Conservation (phyloP, 2,888 invertebrate genomes). For the Clepsis dumicolana region DNA sequence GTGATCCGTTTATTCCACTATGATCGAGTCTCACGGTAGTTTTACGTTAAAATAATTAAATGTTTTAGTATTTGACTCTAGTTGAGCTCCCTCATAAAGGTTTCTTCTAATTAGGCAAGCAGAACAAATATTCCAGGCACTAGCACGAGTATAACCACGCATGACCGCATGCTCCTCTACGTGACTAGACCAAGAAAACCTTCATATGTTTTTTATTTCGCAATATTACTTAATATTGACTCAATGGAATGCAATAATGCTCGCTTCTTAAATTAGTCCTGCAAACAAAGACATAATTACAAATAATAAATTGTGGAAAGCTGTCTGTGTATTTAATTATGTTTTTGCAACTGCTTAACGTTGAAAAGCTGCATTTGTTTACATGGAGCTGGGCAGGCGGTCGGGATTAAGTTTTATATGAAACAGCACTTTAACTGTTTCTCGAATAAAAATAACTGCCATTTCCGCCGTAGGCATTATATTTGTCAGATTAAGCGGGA, state of each 20-base stretch:
- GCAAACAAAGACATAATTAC: not conserved
- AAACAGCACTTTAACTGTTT: not conserved
- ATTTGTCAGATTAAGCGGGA: too few species aligned
- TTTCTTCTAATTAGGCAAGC: slow-evolving; percentile 6
- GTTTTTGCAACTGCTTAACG: not conserved
- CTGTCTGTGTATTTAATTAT: not conserved
- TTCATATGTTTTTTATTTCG: slow-evolving; percentile 16
- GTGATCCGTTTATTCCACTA: too few species aligned
- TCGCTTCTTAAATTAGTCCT: not conserved
- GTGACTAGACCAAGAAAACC: slow-evolving; percentile 24
- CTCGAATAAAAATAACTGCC: too few species aligned
- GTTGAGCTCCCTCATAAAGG: not conserved
- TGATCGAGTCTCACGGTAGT: too few species aligned
- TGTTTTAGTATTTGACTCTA: not conserved
- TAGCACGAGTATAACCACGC: not conserved
- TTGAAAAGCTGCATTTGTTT: not conserved
- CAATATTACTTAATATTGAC: slow-evolving; percentile 16
- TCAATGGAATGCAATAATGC: slow-evolving; percentile 18
- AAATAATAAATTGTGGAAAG: not conserved
- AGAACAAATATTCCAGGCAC: not conserved
- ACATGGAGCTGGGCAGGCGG: not conserved
- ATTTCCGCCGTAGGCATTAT: too few species aligned
- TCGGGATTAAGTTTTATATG: not conserved
- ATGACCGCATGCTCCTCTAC: slow-evolving; percentile 5
- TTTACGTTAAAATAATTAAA: too few species aligned